Conservation (phyloP, 1,140 invertebrate genomes). For the Eriocheir sinensis region DNA sequence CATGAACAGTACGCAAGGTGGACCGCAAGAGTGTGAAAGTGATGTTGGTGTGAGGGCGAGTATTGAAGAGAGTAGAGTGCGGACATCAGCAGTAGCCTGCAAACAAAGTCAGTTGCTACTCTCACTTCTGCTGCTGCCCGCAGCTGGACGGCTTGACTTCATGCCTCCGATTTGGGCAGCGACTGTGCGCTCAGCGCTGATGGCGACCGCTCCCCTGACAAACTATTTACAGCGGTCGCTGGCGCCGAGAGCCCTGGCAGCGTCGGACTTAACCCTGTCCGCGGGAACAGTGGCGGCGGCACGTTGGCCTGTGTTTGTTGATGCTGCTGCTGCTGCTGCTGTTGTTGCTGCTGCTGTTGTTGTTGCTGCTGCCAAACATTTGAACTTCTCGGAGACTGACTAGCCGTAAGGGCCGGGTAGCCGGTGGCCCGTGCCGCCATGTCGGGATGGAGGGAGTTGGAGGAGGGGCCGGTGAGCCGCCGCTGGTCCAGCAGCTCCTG, state of each 20-base stretch:
- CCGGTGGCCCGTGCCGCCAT: constrained; percentile 77
- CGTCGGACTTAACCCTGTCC: constrained; percentile 72
- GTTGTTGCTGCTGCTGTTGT: constrained; percentile 71
- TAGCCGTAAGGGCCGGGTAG: constrained; percentile 57
- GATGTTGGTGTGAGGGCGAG: constrained; percentile 68
- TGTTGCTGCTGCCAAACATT: constrained; percentile 76
- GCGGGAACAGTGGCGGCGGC: constrained; percentile 75
- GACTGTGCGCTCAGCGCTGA: constrained; percentile 71
- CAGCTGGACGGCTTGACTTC: constrained; percentile 76
- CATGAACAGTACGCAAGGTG: constrained; percentile 55
- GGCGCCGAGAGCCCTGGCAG: constrained; percentile 46
- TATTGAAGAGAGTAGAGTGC: constrained; percentile 72
- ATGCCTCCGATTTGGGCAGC: constrained; percentile 75
- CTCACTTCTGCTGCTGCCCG: constrained; percentile 76
- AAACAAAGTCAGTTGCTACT: constrained; percentile 66
- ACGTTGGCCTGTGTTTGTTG: constrained; percentile 34
- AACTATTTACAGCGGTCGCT: constrained; percentile 61
- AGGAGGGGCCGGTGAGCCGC: constrained; percentile 68
- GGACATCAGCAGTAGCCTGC: constrained; percentile 74
- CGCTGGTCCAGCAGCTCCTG: constrained; percentile 79
- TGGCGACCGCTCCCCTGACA: constrained; percentile 72
- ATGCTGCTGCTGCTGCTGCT: constrained; percentile 41
- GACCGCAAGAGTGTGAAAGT: constrained; percentile 60
- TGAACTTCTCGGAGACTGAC: constrained; percentile 74
- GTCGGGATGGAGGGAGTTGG: constrained; percentile 79